A percentile compares a stretch with the other conserved stretches of the same genome.
Evolutionary conservation across 2,113 vertebrate species (phyloP).

Genomic region (Melanerpes formicivorus): DNA sequence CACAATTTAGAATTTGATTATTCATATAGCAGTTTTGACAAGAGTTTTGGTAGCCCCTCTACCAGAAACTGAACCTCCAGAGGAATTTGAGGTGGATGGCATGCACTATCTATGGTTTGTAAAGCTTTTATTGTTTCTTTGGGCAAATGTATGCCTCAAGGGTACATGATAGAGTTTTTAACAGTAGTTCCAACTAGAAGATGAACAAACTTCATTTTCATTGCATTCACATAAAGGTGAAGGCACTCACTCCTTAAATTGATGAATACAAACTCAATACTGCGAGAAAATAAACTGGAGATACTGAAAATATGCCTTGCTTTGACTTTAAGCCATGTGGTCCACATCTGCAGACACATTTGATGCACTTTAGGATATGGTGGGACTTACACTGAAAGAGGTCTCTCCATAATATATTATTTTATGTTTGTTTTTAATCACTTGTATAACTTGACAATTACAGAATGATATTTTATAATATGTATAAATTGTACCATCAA

Average conservation of each 20-base stretch:
- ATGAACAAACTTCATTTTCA: not conserved
- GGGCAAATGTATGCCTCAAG: not conserved
- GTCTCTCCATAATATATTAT: not conserved
- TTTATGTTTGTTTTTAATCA: not conserved
- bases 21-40: not conserved
- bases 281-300: not conserved
- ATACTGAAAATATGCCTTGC: not conserved
- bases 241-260: not conserved
- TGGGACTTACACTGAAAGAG: not conserved
- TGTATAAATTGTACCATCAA: not conserved
- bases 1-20: not conserved
- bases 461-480: not conserved
- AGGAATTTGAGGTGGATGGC: not conserved
- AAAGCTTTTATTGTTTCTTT: not conserved
- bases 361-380: not conserved
- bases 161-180: not conserved
- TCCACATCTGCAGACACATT: not conserved
- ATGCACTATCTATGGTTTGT: not conserved
- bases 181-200: not conserved
- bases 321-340: not conserved
- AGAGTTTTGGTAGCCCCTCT: not conserved
- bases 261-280: not conserved
- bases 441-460: not conserved
- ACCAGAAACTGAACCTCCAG: not conserved
- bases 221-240: not conserved